Conservation (phyloP, 2,797 vertebrate species). For the Lerista edwardsae region DNA sequence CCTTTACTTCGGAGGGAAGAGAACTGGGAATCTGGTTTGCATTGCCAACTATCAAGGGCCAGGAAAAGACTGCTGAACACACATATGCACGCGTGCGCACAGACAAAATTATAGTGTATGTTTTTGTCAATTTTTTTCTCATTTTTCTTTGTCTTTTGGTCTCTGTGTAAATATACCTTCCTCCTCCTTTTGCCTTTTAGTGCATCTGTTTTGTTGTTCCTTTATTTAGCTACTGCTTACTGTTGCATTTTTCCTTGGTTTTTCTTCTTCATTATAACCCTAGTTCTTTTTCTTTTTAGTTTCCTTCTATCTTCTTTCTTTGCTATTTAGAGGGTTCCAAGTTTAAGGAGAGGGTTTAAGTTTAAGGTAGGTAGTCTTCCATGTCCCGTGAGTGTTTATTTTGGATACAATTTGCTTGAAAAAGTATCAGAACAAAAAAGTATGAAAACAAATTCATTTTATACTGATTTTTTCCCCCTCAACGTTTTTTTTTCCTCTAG, state of each 20-base stretch:
- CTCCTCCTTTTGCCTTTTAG: background rate
- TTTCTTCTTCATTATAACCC: slow-evolving; percentile 71
- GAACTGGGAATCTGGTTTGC: background rate
- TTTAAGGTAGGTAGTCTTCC: slow-evolving; percentile 87
- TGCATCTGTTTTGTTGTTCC: slow-evolving; percentile 14
- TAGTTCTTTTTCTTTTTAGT: slow-evolving; percentile 78
- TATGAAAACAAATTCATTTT: background rate
- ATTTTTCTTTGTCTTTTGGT: background rate
- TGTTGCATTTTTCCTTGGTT: slow-evolving; percentile 51
- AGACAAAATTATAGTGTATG: background rate
- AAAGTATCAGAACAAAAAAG: slow-evolving; percentile 43
- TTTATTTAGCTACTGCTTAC: slow-evolving; percentile 51
- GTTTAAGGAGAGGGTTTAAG: slow-evolving; percentile 83
- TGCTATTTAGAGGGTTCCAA: slow-evolving; percentile 79
- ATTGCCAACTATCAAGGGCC: background rate
- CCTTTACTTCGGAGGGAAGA: background rate
- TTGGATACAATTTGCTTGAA: slow-evolving; percentile 43
- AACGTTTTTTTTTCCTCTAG: slow-evolving; percentile 69
- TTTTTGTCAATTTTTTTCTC: background rate
- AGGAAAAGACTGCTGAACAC: background rate
- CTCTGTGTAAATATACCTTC: background rate
- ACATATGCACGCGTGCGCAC: background rate
- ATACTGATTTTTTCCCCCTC: slow-evolving; percentile 9
- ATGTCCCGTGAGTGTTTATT: slow-evolving; percentile 73
- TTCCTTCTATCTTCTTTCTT: slow-evolving; percentile 81